Base-by-base conservation (phyloP, 1,140 invertebrate genomes). In the Bombus sibiricus region DNA sequence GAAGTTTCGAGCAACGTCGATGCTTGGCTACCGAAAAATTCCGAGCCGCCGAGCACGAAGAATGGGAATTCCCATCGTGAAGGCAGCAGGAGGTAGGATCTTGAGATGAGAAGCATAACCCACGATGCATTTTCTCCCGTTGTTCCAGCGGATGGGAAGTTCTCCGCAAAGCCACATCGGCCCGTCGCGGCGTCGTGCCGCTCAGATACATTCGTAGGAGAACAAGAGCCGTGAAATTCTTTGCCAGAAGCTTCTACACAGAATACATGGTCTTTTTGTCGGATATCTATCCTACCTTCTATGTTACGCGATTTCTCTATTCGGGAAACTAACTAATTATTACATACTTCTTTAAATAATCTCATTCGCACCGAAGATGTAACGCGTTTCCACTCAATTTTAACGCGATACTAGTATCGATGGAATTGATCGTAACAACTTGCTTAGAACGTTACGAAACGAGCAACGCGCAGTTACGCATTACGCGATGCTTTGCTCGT, bases 21-120 rank as follows among this genome's bases (percentile, higher is more conserved):
- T 75, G 73, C 74, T 18, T 64, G 77, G 66, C 69, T 71, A 81
- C 86, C 74, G 90, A 77, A 90, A 90, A 92, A 92, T 90, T 91
- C 85, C 90, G 85, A 86, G 59, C 88, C 91, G 90, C 75, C 87
- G 88, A 91, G 89, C 83, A 83, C 85, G 85, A 90, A 87, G 90
- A 92, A 92, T 91, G 71, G 81, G 80, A 85, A 91, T 85, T 91
- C 85, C 83, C 85, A 90, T 91, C 86, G 88, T 74, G 83, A 76
- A 75, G 78, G 78, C 41, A 68, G 78, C 74, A 66, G 89, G 62
- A 84, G 89, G 81, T 80, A 85, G 88, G 82, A 86, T 81, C 89
- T 86, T 86, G 79, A 88, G 86, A 90, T 90, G 86, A 82, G 83
- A 88, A 69, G 82, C 88, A 83, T 88, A 90, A 90, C 82, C 86